Conservation (phyloP, 2,113 vertebrate species). For the Thryonomys swinderianus region DNA sequence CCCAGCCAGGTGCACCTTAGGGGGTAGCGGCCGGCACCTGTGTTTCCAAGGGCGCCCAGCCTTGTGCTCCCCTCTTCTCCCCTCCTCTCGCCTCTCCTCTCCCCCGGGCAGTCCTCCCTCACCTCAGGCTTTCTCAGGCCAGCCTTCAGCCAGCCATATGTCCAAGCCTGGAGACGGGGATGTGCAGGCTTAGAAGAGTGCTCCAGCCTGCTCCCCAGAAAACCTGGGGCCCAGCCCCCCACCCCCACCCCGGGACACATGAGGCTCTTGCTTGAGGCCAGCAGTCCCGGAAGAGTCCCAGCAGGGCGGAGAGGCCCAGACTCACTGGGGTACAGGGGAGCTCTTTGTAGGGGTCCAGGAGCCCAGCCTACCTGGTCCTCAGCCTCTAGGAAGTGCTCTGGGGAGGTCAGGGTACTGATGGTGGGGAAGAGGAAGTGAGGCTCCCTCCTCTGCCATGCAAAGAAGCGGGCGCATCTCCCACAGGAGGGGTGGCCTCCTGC, state of each 20-base stretch:
- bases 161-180: too few species aligned
- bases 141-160: neutral
- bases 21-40: fast-evolving
- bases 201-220: neutral
- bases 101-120: neutral
- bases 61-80: fast-evolving
- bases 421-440: neutral
- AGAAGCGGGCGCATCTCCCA: neutral
- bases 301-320: neutral
- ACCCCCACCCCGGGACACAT: neutral
- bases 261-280: neutral
- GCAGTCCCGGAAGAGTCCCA: neutral
- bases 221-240: neutral
- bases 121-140: conserved; percentile 19
- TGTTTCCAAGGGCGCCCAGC: neutral
- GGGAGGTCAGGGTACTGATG: neutral
- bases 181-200: neutral
- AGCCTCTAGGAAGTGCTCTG: neutral
- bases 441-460: neutral
- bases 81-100: too few species aligned
- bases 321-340: neutral
- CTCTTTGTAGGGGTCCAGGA: neutral
- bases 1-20: neutral
- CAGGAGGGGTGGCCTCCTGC: neutral
- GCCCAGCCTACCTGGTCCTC: neutral